These are phyloP conservation scores for Gibbula magus DNA, from an alignment of 2,888 invertebrate genomes.

Conservation along the genomic window DNA sequence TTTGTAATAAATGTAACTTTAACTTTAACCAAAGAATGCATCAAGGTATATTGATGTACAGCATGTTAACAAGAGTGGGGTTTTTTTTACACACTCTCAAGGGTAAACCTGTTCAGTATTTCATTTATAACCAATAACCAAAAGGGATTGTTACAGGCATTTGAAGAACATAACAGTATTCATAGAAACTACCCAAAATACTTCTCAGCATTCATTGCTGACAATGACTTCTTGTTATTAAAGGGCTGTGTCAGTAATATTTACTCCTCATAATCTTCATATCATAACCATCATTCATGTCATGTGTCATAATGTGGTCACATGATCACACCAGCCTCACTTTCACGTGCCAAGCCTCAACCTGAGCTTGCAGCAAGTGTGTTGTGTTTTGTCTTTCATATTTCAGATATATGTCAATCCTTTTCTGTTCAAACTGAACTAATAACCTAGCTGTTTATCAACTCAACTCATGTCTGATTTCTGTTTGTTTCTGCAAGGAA, in stretches of 20 bases:
- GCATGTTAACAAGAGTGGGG: not conserved
- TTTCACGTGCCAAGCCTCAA: not conserved
- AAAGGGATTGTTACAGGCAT: too few species aligned
- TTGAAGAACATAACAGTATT: too few species aligned
- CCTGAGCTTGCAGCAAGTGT: not conserved
- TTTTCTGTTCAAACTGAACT: not conserved
- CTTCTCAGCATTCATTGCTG: too few species aligned
- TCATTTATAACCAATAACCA: not conserved
- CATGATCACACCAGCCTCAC: not conserved
- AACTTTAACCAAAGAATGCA: too few species aligned
- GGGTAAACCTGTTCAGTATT: not conserved
- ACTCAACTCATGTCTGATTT: not conserved
- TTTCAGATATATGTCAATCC: too few species aligned
- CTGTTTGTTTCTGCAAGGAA: slow-evolving; percentile 27
- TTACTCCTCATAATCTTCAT: too few species aligned
- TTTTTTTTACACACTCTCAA: not conserved
- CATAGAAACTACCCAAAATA: too few species aligned
- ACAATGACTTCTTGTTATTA: too few species aligned
- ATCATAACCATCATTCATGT: not conserved
- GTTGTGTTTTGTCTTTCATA: not conserved
- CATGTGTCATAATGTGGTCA: not conserved
- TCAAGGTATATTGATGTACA: too few species aligned
- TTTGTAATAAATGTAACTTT: too few species aligned
- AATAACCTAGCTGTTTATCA: not conserved
- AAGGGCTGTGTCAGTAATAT: too few species aligned